A percentile compares a stretch with the other conserved stretches of the same genome.
Conservation (phyloP, 2,888 invertebrate species). For the Sialis lutaria region DNA sequence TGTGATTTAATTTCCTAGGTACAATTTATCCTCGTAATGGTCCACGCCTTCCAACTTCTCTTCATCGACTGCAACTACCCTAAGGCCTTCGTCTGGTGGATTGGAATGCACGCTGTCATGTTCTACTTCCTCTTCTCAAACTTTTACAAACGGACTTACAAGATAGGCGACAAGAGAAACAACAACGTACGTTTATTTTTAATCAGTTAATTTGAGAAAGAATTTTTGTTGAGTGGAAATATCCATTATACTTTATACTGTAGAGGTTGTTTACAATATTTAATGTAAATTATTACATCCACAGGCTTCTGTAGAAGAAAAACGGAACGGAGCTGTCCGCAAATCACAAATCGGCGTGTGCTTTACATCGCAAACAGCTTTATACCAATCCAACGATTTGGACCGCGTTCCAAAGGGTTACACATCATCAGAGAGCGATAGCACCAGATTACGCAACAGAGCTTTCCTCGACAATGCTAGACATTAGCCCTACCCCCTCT, state of each 20-base stretch:
- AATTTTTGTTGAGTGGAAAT: too few relatives aligned
- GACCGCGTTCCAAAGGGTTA: constrained; percentile 30
- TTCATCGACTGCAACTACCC: constrained; percentile 85
- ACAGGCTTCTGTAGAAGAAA: constrained; percentile 8
- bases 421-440: constrained; percentile 22
- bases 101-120: constrained; percentile 79
- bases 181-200: too few relatives aligned
- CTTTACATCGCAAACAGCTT: constrained; percentile 20
- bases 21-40: constrained; percentile 75
- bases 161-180: constrained; percentile 14
- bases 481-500: background rate
- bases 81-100: constrained; percentile 75
- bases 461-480: constrained; percentile 26
- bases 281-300: too few relatives aligned
- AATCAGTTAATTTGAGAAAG: too few relatives aligned
- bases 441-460: constrained; percentile 27
- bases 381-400: constrained; percentile 23
- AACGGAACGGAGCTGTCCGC: constrained; percentile 4
- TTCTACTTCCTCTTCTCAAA: constrained; percentile 85
- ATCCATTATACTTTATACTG: too few relatives aligned
- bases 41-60: constrained; percentile 78
- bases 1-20: constrained; percentile 30
- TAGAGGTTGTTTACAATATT: too few relatives aligned
- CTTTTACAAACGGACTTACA: constrained; percentile 72
- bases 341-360: constrained; percentile 18